These are phyloP conservation scores for Pristionchus maxplancki DNA, from an alignment of 2,888 invertebrate species.

Conservation along the genomic window DNA sequence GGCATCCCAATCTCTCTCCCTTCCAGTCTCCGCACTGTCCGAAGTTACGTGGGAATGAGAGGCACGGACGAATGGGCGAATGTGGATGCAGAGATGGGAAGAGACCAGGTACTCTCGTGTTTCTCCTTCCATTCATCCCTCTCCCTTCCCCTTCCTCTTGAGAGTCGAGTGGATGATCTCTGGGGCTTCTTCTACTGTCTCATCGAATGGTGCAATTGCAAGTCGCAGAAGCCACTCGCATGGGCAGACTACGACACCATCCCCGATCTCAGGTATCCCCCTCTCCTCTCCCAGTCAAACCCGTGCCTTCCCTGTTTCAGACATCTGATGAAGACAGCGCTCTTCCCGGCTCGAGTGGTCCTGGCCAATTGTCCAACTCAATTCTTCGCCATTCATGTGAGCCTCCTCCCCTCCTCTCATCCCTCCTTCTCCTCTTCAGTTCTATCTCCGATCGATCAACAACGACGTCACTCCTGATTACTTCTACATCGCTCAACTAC, in stretches of 20 bases:
- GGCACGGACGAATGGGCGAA: constrained; percentile 60
- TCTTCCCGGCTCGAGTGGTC: constrained; percentile 53
- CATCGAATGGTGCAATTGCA: constrained; percentile 56
- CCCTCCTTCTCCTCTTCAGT: constrained; percentile 14
- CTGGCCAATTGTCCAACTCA: constrained; percentile 54
- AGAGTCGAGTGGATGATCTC: constrained; percentile 54
- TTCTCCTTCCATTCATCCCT: background rate
- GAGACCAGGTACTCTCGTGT: constrained; percentile 51
- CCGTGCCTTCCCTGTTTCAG: background rate
- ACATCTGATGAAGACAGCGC: constrained; percentile 53
- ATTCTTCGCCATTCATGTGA: constrained; percentile 54
- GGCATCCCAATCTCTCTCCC: background rate
- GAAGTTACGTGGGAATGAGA: constrained; percentile 55
- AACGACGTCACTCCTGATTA: constrained; percentile 54
- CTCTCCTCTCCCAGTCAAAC: background rate
- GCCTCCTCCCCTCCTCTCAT: too few species aligned
- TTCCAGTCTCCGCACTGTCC: constrained; percentile 46
- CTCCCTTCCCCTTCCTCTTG: background rate
- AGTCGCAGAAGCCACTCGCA: constrained; percentile 52
- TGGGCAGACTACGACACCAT: constrained; percentile 52
- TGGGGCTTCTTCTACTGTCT: constrained; percentile 57
- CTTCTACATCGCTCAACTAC: constrained; percentile 53
- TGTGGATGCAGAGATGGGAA: constrained; percentile 53
- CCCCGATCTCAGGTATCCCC: constrained; percentile 23
- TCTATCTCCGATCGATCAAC: constrained; percentile 52